Conservation (phyloP, 2,797 vertebrate genomes). For the Microcaecilia unicolor region DNA sequence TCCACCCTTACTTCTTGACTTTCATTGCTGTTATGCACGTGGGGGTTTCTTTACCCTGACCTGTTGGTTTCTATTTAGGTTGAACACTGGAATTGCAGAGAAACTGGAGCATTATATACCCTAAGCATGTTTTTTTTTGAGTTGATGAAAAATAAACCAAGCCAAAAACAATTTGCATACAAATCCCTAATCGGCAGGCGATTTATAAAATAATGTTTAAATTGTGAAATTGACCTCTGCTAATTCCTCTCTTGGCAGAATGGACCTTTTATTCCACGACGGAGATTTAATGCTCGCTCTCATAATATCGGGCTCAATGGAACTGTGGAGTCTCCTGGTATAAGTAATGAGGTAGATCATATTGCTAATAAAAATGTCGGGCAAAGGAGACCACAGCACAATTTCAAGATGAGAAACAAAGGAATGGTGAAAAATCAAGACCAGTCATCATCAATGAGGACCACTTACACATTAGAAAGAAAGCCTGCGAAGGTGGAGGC, state of each 20-base stretch:
- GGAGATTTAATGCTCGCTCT: constrained; percentile 54
- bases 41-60: too few relatives aligned
- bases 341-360: constrained; percentile 32
- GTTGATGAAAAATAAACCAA: too few relatives aligned
- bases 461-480: constrained; percentile 29
- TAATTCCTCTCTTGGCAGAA: constrained; percentile 39
- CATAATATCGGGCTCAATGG: constrained; percentile 42
- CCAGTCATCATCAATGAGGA: constrained; percentile 25
- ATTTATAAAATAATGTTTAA: too few relatives aligned
- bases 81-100: too few relatives aligned
- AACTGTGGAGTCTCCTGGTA: constrained; percentile 35
- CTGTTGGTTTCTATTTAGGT: too few relatives aligned
- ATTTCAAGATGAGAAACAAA: constrained; percentile 55
- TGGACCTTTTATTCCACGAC: constrained; percentile 46
- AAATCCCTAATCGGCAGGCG: too few relatives aligned
- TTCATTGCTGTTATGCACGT: too few relatives aligned
- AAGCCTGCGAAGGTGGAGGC: constrained; percentile 32
- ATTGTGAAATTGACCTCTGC: not conserved
- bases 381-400: constrained; percentile 50
- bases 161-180: too few relatives aligned
- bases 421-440: constrained; percentile 44
- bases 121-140: too few relatives aligned
- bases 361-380: constrained; percentile 30
- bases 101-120: too few relatives aligned
- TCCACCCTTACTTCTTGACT: too few relatives aligned